phyloP scores from a whole-genome alignment of 1,140 invertebrate genomes.

The Drosophila subobscura region DNA sequence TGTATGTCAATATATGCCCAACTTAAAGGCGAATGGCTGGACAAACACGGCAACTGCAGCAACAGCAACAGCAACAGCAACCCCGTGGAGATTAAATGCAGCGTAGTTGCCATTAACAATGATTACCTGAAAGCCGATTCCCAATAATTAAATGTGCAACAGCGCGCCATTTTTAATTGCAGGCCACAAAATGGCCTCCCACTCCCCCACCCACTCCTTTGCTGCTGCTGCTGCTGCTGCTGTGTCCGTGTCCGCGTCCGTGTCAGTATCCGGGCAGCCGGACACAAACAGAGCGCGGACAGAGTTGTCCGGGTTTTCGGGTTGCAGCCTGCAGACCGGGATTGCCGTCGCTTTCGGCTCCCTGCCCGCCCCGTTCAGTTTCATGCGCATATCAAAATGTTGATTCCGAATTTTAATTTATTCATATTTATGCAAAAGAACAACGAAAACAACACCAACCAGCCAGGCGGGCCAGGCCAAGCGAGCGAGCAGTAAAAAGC shows the following conservation, averaged over 20 bases:
- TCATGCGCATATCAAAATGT: slow-evolving; percentile 73
- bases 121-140: slow-evolving; percentile 81
- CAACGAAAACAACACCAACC: slow-evolving; percentile 23
- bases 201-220: background rate
- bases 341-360: too few species aligned
- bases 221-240: too few species aligned
- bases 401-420: slow-evolving; percentile 80
- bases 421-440: slow-evolving; percentile 80
- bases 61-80: slow-evolving; percentile 27
- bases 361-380: slow-evolving; percentile 30
- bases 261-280: slow-evolving; percentile 9
- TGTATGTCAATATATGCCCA: slow-evolving; percentile 30
- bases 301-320: background rate
- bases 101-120: slow-evolving; percentile 80
- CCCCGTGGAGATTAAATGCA: slow-evolving; percentile 75
- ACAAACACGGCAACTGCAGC: background rate
- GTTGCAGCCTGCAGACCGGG: too few species aligned
- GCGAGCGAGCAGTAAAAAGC: slow-evolving; percentile 11
- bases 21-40: slow-evolving; percentile 56
- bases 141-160: slow-evolving; percentile 82
- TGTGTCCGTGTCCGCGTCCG: background rate
- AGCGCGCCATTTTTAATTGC: slow-evolving; percentile 81
- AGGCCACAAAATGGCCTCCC: slow-evolving; percentile 67
- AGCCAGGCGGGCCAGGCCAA: background rate
- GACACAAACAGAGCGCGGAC: too few species aligned